Base-by-base conservation (phyloP, 2,113 vertebrate genomes). In the Astur gentilis region DNA sequence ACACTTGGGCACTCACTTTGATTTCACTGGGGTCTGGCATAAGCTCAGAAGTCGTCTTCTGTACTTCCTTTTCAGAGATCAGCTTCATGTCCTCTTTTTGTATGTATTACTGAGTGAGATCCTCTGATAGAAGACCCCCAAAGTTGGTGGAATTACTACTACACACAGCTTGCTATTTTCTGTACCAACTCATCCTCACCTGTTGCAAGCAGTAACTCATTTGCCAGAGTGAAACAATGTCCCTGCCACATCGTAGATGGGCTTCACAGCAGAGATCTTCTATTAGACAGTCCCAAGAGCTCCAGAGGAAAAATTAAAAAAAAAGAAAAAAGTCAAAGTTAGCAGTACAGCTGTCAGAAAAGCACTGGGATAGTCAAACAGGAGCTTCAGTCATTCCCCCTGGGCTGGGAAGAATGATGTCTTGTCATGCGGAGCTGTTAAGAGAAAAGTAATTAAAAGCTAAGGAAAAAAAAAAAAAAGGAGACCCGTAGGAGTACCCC, bases 371-470 rank as follows among this genome's bases (percentile, higher is more conserved):
- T 32, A 92, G 25, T 83, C 52, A 79, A 82, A 72, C 27, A 80
- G n/a, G 36, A 69, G 8, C 18, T 67, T 76, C 67, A 71, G 61
- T 75, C 38, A 36, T 64, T 87, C 61, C 14, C 52, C n/a, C 11
- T 83, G 69, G n/a, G n/a, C 73, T 93, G 57, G 29, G 49, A 85
- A 78, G 50, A 96, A 79, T 67, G 26, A 57, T 76, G 27, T 60
- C n/a, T 86, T 93, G 66, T 89, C 72, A 62, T 52, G n/a, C 32
- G 19, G 27, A 92, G 7, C 13, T 20, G 16, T 65, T 82, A 86
- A 75, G 42, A 90, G 55, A 88, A 88, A 85, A 83, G 6, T 55
- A 95, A 93, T 88, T 90, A 87, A 87, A 90, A 96, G 25, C 4
- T 40, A 72, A 87, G 29, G 3, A 29, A 45, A 69, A 73, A 82